A percentile compares a stretch with the other conserved stretches of the same genome.
phyloP scores from a whole-genome alignment of 2,888 invertebrate genomes.

The Kryphioiulus occultus region DNA sequence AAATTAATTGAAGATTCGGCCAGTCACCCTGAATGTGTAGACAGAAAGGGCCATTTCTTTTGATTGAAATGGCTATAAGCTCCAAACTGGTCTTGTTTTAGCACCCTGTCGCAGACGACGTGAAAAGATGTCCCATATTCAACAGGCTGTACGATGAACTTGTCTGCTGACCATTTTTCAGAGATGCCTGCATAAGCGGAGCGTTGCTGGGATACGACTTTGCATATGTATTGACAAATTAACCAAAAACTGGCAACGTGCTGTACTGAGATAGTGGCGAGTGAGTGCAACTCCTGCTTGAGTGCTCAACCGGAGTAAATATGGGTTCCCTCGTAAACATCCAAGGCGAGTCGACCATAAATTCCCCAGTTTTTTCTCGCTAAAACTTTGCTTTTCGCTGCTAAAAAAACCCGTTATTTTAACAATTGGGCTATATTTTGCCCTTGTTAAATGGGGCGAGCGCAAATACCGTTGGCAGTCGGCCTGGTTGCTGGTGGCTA shows the following conservation, averaged over 20 bases:
- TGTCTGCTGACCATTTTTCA: constrained; percentile 11
- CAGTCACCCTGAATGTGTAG: no score
- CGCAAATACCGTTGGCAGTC: neutral
- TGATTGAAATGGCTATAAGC: neutral
- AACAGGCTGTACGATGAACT: neutral
- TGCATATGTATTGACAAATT: neutral
- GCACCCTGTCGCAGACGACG: neutral
- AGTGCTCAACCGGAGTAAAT: constrained; percentile 2
- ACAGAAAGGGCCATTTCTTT: neutral
- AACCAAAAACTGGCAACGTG: neutral
- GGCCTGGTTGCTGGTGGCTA: neutral
- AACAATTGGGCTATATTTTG: constrained; percentile 2
- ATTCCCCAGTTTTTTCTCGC: neutral
- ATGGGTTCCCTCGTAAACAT: constrained; percentile 22
- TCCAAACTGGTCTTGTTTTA: neutral
- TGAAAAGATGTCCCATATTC: neutral
- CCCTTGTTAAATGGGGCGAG: constrained; percentile 14
- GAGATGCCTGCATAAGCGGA: neutral
- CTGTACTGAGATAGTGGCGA: neutral
- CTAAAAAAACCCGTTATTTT: neutral
- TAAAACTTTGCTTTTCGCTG: neutral
- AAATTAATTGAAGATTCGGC: no score
- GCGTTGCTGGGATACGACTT: constrained; percentile 2
- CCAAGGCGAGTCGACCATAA: neutral
- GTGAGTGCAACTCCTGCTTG: constrained; percentile 2